Evolutionary conservation across 1,140 invertebrate species (phyloP).

Genomic region (Zophobas morio): DNA sequence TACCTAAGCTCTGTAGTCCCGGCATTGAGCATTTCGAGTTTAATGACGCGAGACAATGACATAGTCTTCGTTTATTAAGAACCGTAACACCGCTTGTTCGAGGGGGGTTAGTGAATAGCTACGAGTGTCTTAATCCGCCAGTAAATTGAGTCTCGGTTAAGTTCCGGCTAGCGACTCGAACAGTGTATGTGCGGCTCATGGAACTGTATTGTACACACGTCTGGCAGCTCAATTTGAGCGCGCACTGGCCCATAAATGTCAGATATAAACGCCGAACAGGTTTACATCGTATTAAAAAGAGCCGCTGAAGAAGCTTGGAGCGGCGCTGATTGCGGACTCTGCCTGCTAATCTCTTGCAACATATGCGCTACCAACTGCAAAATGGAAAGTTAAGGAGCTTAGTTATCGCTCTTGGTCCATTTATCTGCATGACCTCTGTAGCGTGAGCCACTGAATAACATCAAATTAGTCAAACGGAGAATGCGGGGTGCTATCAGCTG

Average conservation of each 20-base stretch:
- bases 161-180: slow-evolving; percentile 63
- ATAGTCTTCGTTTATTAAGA: slow-evolving; percentile 69
- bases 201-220: slow-evolving; percentile 62
- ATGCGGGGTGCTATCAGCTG: slow-evolving; percentile 47
- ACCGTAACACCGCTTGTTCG: slow-evolving; percentile 67
- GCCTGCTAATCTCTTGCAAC: slow-evolving; percentile 49
- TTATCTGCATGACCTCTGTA: slow-evolving; percentile 50
- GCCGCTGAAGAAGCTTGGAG: slow-evolving; percentile 50
- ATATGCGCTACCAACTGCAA: slow-evolving; percentile 47
- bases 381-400: slow-evolving; percentile 51
- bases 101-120: slow-evolving; percentile 67
- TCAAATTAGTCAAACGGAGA: slow-evolving; percentile 50
- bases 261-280: slow-evolving; percentile 56
- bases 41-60: slow-evolving; percentile 68
- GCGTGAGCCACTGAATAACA: slow-evolving; percentile 44
- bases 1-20: slow-evolving; percentile 65
- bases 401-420: slow-evolving; percentile 39
- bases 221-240: slow-evolving; percentile 60
- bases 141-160: slow-evolving; percentile 67
- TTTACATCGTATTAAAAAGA: slow-evolving; percentile 55
- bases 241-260: slow-evolving; percentile 61
- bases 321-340: slow-evolving; percentile 50
- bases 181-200: slow-evolving; percentile 54
- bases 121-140: slow-evolving; percentile 68
- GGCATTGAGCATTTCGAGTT: slow-evolving; percentile 64